A percentile compares a stretch with the other conserved stretches of the same genome.
These are phyloP conservation scores for Sinotaia quadrata DNA, from an alignment of 2,888 invertebrate genomes.

Conservation along the genomic window DNA sequence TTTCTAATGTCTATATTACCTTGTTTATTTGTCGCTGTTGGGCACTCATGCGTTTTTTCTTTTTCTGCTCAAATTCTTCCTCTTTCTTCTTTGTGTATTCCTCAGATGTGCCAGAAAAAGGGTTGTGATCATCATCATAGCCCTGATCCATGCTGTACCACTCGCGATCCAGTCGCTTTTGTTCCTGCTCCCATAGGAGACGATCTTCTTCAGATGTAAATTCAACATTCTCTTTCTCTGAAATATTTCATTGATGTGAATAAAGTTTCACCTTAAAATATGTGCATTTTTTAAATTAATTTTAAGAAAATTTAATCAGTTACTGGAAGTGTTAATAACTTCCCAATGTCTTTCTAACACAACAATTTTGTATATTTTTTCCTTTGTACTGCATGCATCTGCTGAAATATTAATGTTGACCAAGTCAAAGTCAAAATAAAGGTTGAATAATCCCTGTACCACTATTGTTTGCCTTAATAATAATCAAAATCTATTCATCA, in stretches of 20 bases:
- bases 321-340: no score
- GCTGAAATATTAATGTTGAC: no score
- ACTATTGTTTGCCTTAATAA: no score
- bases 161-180: slow-evolving; percentile 82
- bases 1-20: slow-evolving; percentile 56
- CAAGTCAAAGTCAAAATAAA: no score
- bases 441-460: no score
- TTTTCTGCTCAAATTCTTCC: slow-evolving; percentile 89
- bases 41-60: slow-evolving; percentile 93
- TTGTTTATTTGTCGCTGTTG: slow-evolving; percentile 97
- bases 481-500: no score
- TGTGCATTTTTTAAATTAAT: no score
- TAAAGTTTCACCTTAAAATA: background rate
- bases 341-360: no score
- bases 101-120: slow-evolving; percentile 87
- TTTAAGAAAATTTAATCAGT: no score
- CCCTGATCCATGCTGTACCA: slow-evolving; percentile 96
- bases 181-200: slow-evolving; percentile 66
- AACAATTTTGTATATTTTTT: no score
- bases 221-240: slow-evolving; percentile 44
- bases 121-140: slow-evolving; percentile 86
- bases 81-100: slow-evolving; percentile 95
- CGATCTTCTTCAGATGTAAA: slow-evolving; percentile 78
- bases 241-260: background rate
- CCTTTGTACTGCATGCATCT: no score